These are phyloP conservation scores for Brenthis hecate DNA, from an alignment of 2,888 invertebrate genomes.

Conservation along the genomic window DNA sequence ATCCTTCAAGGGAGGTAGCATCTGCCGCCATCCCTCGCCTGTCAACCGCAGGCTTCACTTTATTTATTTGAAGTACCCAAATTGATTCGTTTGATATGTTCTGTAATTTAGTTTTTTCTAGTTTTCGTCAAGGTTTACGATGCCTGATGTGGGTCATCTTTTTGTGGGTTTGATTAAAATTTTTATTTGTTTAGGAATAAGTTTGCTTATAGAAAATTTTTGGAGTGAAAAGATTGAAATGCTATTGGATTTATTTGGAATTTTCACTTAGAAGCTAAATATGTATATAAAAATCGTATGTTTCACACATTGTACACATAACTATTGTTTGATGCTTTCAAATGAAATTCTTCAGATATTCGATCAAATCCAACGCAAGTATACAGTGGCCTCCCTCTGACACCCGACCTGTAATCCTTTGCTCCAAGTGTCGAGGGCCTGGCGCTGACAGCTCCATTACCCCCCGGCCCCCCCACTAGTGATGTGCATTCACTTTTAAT, in stretches of 20 bases:
- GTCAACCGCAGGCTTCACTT: conserved; percentile 67
- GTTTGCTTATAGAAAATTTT: not conserved
- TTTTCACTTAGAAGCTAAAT: too few species aligned
- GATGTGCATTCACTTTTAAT: conserved; percentile 23
- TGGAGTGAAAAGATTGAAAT: too few species aligned
- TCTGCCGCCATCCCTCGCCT: conserved; percentile 67
- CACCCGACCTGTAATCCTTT: conserved; percentile 42
- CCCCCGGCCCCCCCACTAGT: conserved; percentile 42
- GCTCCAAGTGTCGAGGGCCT: conserved; percentile 43
- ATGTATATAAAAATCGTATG: too few species aligned
- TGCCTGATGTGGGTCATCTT: conserved; percentile 25
- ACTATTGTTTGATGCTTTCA: not conserved
- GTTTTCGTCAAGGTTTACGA: conserved; percentile 32
- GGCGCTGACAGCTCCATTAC: conserved; percentile 57
- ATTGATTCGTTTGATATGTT: conserved; percentile 73
- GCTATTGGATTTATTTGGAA: too few species aligned
- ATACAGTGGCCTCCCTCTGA: conserved; percentile 19
- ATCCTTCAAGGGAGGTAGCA: conserved; percentile 52
- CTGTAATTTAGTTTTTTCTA: conserved; percentile 42
- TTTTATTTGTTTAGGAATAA: conserved; percentile 3
- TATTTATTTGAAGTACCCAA: conserved; percentile 48
- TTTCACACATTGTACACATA: too few species aligned
- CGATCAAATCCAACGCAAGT: conserved; percentile 28
- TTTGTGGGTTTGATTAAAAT: conserved; percentile 4
- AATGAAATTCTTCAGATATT: not conserved